A percentile compares a stretch with the other conserved stretches of the same genome.
Conservation (phyloP, 2,888 invertebrate genomes). For the Dryococelus australis region DNA sequence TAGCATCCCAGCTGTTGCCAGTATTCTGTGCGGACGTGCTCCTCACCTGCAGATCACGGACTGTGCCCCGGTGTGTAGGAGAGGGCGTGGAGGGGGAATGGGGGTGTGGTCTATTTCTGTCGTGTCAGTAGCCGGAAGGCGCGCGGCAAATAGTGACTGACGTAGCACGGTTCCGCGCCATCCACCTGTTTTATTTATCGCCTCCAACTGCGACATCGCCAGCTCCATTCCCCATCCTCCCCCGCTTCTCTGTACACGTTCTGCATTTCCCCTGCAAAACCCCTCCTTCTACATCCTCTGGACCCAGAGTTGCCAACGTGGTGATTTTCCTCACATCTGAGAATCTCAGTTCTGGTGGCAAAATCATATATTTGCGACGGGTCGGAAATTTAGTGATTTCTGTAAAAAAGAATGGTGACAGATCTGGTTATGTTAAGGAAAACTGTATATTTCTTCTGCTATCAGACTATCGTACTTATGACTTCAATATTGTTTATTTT, state of each 20-base stretch:
- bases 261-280: background rate
- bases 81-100: background rate
- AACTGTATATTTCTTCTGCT: too few species aligned
- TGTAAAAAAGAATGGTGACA: too few species aligned
- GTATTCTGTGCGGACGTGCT: background rate
- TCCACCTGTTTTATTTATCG: constrained; percentile 3
- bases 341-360: too few species aligned
- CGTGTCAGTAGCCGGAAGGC: background rate
- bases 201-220: background rate
- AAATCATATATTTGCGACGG: too few species aligned
- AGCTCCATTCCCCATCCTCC: background rate
- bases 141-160: constrained; percentile 16
- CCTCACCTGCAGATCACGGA: background rate
- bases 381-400: too few species aligned
- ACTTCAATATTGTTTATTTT: too few species aligned
- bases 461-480: too few species aligned
- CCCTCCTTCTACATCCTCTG: too few species aligned
- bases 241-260: background rate
- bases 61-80: background rate
- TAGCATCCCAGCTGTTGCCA: background rate
- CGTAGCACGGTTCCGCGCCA: background rate
- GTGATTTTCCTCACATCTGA: too few species aligned
- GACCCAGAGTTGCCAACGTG: too few species aligned
- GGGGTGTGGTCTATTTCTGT: background rate
- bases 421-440: too few species aligned